Evolutionary conservation across 2,797 vertebrate genomes (phyloP).

Genomic region (Gymnothorax reevesii): DNA sequence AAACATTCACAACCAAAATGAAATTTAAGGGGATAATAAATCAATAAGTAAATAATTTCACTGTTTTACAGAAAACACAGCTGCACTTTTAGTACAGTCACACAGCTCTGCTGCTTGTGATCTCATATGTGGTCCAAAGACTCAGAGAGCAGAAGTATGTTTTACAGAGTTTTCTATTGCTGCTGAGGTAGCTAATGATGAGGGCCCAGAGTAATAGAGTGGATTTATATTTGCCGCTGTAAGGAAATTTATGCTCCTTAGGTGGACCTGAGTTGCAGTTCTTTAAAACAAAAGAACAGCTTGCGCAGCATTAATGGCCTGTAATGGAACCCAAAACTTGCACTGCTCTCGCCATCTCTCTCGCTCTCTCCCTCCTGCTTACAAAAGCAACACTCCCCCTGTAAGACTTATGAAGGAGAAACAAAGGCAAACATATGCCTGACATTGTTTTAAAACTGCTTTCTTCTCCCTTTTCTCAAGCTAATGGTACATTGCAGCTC

Average conservation of each 20-base stretch:
- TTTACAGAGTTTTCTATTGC: not conserved
- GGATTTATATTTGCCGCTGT: not conserved
- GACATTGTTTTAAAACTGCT: not conserved
- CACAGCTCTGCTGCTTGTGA: not conserved
- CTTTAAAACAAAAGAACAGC: slow-evolving; percentile 18
- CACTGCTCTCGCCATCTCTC: not conserved
- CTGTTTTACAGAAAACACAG: no score
- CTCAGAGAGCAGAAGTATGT: not conserved
- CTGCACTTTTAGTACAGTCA: not conserved
- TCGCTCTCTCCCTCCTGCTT: not conserved
- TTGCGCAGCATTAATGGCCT: not conserved
- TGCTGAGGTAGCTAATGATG: slow-evolving; percentile 16
- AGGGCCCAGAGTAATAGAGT: not conserved
- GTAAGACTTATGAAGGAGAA: not conserved
- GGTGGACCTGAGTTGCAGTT: not conserved
- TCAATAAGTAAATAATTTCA: not conserved
- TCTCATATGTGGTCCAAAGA: not conserved
- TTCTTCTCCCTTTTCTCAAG: not conserved
- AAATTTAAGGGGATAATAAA: slow-evolving; percentile 23
- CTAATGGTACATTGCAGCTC: not conserved
- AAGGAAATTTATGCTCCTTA: not conserved
- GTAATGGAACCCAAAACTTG: not conserved
- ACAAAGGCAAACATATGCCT: not conserved
- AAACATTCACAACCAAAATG: slow-evolving; percentile 49
- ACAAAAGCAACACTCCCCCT: not conserved